Percentiles rank a stretch among this genome's conserved stretches.
phyloP scores from a whole-genome alignment of 2,888 invertebrate genomes.

The Perizoma affinitatum region DNA sequence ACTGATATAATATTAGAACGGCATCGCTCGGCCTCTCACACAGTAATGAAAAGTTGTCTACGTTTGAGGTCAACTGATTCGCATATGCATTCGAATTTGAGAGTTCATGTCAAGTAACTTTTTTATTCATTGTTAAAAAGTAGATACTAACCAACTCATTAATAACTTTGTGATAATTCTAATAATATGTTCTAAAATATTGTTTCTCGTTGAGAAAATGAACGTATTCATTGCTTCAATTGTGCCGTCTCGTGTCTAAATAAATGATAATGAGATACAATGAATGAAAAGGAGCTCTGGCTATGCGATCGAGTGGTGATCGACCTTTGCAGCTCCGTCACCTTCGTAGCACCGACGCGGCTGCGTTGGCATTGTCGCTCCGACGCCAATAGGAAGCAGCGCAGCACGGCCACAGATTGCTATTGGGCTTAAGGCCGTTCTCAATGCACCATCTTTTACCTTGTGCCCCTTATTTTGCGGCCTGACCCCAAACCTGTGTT shows the following conservation, averaged over 20 bases:
- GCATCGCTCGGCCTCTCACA: conserved; percentile 48
- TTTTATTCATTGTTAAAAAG: background rate
- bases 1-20: conserved; percentile 51
- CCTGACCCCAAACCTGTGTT: conserved; percentile 72
- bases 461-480: conserved; percentile 79
- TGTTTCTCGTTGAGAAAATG: background rate
- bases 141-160: background rate
- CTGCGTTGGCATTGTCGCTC: conserved; percentile 77
- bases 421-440: conserved; percentile 83
- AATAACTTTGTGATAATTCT: background rate
- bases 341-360: conserved; percentile 70
- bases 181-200: background rate
- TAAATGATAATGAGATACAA: conserved; percentile 28
- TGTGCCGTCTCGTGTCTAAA: conserved; percentile 2
- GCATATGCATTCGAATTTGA: conserved; percentile 47
- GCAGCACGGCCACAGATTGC: conserved; percentile 70
- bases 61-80: conserved; percentile 61
- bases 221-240: background rate
- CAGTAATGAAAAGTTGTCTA: conserved; percentile 60
- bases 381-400: conserved; percentile 82
- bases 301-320: conserved; percentile 58
- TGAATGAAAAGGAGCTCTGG: conserved; percentile 39
- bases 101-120: conserved; percentile 42
- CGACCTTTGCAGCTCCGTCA: conserved; percentile 74
- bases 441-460: conserved; percentile 85